Conservation (phyloP, 2,797 vertebrate species). For the Lagorchestes hirsutus region DNA sequence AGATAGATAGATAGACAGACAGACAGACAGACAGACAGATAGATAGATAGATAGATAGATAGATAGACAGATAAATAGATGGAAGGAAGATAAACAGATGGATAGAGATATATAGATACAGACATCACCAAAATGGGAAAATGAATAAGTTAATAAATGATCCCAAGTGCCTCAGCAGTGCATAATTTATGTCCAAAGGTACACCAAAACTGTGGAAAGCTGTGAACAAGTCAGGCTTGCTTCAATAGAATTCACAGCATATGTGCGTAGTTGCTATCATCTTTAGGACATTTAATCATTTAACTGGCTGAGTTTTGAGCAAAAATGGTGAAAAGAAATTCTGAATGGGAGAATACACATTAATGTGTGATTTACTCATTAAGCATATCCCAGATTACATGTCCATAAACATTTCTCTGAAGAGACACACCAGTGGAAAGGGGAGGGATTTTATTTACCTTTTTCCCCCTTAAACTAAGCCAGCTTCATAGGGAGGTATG, state of each 20-base stretch:
- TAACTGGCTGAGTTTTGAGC: conserved; percentile 35
- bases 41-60: no score
- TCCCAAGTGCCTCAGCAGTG: background rate
- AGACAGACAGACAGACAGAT: no score
- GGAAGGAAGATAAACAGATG: no score
- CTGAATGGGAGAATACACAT: conserved; percentile 36
- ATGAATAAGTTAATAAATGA: conserved; percentile 16
- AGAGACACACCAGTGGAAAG: background rate
- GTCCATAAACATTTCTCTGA: conserved; percentile 3
- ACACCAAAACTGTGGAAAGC: conserved; percentile 26
- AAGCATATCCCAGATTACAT: conserved; percentile 7
- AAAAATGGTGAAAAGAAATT: conserved; percentile 54
- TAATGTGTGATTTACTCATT: conserved; percentile 21
- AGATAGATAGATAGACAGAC: no score
- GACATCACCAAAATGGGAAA: no score
- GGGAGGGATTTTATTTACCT: background rate
- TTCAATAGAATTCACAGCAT: conserved; percentile 37
- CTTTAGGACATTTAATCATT: conserved; percentile 27
- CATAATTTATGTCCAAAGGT: conserved; percentile 54
- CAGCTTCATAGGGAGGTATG: conserved; percentile 23
- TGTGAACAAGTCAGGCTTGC: conserved; percentile 40
- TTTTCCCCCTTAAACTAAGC: conserved; percentile 1
- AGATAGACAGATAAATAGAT: no score
- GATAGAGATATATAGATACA: no score
- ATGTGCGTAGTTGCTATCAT: background rate